A percentile compares a stretch with the other conserved stretches of the same genome.
Conservation (phyloP, 2,888 invertebrate species). For the Drosophila paucipuncta region DNA sequence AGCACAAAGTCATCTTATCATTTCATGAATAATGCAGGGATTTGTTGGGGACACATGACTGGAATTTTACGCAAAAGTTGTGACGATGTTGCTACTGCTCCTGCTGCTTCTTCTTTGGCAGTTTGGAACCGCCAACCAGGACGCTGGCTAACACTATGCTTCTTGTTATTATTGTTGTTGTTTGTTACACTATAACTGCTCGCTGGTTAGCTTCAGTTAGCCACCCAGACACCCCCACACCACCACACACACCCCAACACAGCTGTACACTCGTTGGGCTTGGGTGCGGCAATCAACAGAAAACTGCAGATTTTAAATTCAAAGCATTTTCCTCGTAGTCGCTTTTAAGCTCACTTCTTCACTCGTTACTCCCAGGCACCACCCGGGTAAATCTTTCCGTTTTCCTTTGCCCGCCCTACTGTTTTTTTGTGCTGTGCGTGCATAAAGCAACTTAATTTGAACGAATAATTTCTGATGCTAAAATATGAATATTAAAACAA, state of each 20-base stretch:
- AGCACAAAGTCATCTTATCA: conserved; percentile 83
- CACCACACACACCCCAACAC: neutral
- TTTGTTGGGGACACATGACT: conserved; percentile 84
- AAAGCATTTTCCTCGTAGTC: conserved; percentile 74
- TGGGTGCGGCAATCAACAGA: conserved; percentile 79
- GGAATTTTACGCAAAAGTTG: conserved; percentile 80
- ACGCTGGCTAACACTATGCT: conserved; percentile 60
- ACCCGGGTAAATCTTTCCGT: neutral
- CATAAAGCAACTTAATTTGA: conserved; percentile 76
- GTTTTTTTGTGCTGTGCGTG: conserved; percentile 46
- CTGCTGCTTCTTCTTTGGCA: conserved; percentile 31
- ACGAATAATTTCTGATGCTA: conserved; percentile 78
- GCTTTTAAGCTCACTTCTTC: conserved; percentile 66
- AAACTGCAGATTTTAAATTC: conserved; percentile 82
- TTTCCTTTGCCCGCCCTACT: neutral
- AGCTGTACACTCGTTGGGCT: neutral
- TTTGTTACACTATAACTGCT: conserved; percentile 68
- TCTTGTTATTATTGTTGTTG: conserved; percentile 53
- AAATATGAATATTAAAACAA: conserved; percentile 81
- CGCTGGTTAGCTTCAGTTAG: conserved; percentile 40
- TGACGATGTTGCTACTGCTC: conserved; percentile 72
- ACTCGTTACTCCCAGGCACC: neutral
- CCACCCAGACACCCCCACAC: too few species aligned
- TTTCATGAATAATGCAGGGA: conserved; percentile 84
- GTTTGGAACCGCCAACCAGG: conserved; percentile 73